Conservation (phyloP, 2,797 vertebrate genomes). For the Notamacropus eugenii region DNA sequence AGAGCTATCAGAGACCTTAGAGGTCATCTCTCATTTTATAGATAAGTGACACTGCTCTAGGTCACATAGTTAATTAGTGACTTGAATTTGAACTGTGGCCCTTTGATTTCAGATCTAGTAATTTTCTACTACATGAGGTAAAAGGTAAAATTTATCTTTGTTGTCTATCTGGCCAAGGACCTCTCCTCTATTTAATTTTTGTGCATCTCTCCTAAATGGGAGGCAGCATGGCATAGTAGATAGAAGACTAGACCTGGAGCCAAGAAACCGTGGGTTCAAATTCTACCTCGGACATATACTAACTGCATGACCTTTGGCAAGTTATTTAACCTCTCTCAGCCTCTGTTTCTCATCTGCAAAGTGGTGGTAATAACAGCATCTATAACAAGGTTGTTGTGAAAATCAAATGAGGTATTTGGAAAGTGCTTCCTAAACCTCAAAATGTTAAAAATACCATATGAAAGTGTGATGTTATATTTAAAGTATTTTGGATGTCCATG, state of each 20-base stretch:
- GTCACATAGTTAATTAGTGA: background rate
- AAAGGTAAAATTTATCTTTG: background rate
- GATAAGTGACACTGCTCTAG: background rate
- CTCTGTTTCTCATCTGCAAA: background rate
- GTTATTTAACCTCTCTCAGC: background rate
- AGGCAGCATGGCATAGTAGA: background rate
- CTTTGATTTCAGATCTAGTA: background rate
- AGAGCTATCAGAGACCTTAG: background rate
- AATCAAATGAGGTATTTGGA: background rate
- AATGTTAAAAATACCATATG: background rate
- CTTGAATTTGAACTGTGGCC: background rate
- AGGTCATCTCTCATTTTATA: background rate
- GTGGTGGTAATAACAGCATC: background rate
- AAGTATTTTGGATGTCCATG: background rate
- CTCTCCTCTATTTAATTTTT: background rate
- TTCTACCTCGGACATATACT: background rate
- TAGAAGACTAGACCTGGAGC: background rate
- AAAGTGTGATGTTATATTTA: background rate
- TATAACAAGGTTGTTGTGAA: background rate
- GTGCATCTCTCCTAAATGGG: background rate
- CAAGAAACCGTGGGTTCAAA: background rate
- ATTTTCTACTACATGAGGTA: background rate
- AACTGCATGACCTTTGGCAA: background rate
- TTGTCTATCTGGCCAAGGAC: background rate
- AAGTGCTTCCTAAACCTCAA: background rate